A percentile compares a stretch with the other conserved stretches of the same genome.
Evolutionary conservation across 35 echinoderm and acorn worm genomes (phyloP).

Genomic region (Lytechinus pictus): DNA sequence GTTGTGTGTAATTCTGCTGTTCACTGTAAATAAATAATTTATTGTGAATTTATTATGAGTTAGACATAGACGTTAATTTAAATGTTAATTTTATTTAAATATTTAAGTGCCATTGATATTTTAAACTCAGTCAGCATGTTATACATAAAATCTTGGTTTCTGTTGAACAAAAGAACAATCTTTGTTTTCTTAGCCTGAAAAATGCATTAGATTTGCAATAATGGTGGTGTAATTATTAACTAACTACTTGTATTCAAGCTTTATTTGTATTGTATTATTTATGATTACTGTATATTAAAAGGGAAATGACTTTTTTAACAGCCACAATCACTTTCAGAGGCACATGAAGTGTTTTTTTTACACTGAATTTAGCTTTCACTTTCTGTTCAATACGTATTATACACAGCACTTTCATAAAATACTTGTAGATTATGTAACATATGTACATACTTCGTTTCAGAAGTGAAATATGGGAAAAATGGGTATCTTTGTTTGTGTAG

Average conservation of each 20-base stretch:
- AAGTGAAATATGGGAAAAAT: not conserved
- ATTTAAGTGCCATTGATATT: not conserved
- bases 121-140: not conserved
- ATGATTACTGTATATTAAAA: slow-evolving; percentile 6
- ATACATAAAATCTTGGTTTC: not conserved
- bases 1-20: no score
- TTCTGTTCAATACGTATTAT: not conserved
- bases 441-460: not conserved
- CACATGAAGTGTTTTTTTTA: slow-evolving; percentile 9
- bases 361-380: slow-evolving; percentile 1
- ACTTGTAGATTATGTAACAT: slow-evolving; percentile 32
- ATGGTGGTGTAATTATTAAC: not conserved
- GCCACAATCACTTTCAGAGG: slow-evolving; percentile 29
- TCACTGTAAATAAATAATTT: not conserved
- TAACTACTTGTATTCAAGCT: not conserved
- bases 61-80: not conserved
- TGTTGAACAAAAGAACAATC: not conserved
- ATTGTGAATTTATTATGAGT: not conserved
- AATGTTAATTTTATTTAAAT: not conserved
- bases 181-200: not conserved
- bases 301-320: not conserved
- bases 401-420: slow-evolving; percentile 39
- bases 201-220: slow-evolving; percentile 8
- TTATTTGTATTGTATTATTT: not conserved
- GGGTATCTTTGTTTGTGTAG: not conserved